A percentile compares a stretch with the other conserved stretches of the same genome.
Conservation (phyloP, 2,888 invertebrate species). For the Sinodicranocentrus sp. region DNA sequence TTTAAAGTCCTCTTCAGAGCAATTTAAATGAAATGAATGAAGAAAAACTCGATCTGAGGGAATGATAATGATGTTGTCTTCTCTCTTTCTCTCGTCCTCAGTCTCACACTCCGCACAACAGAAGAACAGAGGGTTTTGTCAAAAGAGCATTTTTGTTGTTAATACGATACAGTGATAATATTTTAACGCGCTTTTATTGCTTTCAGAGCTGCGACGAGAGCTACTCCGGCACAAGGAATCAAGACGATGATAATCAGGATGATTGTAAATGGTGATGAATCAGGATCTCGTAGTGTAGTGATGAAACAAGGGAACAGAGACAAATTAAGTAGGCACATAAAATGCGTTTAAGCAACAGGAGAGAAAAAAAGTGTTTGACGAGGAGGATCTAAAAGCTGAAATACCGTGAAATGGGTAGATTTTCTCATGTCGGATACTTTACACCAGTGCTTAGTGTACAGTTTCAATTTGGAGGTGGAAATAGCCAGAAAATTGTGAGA, state of each 20-base stretch:
- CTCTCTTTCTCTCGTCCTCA: slow-evolving; percentile 1
- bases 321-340: slow-evolving; percentile 25
- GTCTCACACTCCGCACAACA: background rate
- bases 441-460: background rate
- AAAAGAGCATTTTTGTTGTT: slow-evolving; percentile 46
- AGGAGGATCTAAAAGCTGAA: slow-evolving; percentile 54
- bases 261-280: slow-evolving; percentile 61
- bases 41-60: slow-evolving; percentile 62
- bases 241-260: slow-evolving; percentile 52
- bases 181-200: slow-evolving; percentile 65
- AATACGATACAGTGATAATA: slow-evolving; percentile 58
- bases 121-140: slow-evolving; percentile 15
- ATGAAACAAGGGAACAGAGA: slow-evolving; percentile 45
- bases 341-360: slow-evolving; percentile 4
- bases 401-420: slow-evolving; percentile 24
- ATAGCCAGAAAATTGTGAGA: slow-evolving; percentile 1
- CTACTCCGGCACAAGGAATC: slow-evolving; percentile 10
- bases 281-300: slow-evolving; percentile 42
- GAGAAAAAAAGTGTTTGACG: slow-evolving; percentile 27
- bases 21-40: slow-evolving; percentile 55
- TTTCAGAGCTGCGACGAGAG: background rate
- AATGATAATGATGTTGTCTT: slow-evolving; percentile 59
- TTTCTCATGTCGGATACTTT: background rate
- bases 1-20: slow-evolving; percentile 60
- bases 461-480: background rate